phyloP scores from a whole-genome alignment of 2,113 vertebrate genomes.

The Callocephalon fimbriatum region DNA sequence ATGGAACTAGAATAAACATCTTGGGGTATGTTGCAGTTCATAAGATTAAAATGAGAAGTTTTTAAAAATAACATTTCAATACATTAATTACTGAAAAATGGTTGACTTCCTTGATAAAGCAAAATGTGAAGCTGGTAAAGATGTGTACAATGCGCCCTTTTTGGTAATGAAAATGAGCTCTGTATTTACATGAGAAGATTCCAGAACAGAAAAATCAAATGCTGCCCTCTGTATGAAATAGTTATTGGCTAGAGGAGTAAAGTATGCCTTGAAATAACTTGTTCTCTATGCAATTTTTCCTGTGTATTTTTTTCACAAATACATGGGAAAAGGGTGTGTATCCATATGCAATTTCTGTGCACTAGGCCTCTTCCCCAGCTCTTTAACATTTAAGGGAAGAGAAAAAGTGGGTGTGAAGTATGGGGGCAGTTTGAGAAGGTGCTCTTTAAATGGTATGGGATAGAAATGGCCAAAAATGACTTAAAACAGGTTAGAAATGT shows the following conservation, averaged over 20 bases:
- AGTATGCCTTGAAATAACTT: not conserved
- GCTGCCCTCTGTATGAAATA: not conserved
- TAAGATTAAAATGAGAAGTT: not conserved
- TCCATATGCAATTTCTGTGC: not conserved
- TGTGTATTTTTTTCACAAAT: not conserved
- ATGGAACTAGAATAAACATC: not conserved
- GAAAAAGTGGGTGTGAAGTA: slow-evolving; percentile 27
- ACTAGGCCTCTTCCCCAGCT: not conserved
- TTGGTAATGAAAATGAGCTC: not conserved
- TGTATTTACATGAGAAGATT: not conserved
- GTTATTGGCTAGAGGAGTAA: not conserved
- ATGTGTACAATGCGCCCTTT: not conserved
- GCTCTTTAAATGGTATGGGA: slow-evolving; percentile 30
- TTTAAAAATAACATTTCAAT: not conserved
- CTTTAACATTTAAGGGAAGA: slow-evolving; percentile 25
- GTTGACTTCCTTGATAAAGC: not conserved
- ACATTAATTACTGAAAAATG: not conserved
- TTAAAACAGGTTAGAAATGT: too few relatives aligned
- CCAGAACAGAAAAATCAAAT: not conserved
- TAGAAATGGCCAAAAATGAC: too few relatives aligned
- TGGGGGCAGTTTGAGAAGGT: slow-evolving; percentile 20
- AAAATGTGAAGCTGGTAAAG: not conserved
- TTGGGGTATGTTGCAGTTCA: not conserved
- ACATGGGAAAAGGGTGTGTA: not conserved
- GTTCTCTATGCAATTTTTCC: not conserved